phyloP scores from a whole-genome alignment of 92 coral and sea anemone species.

The Micromussa lordhowensis region DNA sequence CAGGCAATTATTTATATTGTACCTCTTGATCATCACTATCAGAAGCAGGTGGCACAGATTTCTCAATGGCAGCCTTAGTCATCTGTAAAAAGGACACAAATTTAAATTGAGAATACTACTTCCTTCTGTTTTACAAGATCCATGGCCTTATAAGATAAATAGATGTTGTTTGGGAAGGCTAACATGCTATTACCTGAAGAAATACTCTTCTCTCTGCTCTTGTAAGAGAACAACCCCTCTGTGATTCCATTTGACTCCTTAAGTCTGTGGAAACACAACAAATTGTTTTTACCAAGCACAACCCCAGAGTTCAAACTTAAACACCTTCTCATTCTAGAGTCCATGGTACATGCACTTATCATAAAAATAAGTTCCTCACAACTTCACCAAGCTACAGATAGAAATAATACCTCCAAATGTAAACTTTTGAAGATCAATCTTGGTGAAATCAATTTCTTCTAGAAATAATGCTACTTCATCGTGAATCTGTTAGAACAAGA shows the following conservation, averaged over 20 bases:
- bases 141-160: not conserved
- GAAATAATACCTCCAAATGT: slow-evolving; percentile 75
- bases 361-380: not conserved
- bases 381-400: not conserved
- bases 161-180: not conserved
- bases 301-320: no score
- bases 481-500: slow-evolving; percentile 62
- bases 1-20: not conserved
- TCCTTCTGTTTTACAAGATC: not conserved
- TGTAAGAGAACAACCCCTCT: slow-evolving; percentile 72
- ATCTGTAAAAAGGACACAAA: slow-evolving; percentile 15
- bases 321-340: no score
- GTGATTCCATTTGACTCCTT: slow-evolving; percentile 72
- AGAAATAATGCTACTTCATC: slow-evolving; percentile 86
- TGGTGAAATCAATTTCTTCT: slow-evolving; percentile 68
- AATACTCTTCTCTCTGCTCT: slow-evolving; percentile 78
- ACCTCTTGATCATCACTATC: slow-evolving; percentile 31
- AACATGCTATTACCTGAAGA: slow-evolving; percentile 56
- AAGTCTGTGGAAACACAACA: slow-evolving; percentile 59
- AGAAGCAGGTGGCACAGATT: not conserved
- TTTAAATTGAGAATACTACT: not conserved
- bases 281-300: not conserved
- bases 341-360: no score
- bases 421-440: slow-evolving; percentile 69
- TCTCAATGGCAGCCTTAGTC: slow-evolving; percentile 36